Conservation (phyloP, 2,113 vertebrate species). For the Ptychochromis oligacanthus region DNA sequence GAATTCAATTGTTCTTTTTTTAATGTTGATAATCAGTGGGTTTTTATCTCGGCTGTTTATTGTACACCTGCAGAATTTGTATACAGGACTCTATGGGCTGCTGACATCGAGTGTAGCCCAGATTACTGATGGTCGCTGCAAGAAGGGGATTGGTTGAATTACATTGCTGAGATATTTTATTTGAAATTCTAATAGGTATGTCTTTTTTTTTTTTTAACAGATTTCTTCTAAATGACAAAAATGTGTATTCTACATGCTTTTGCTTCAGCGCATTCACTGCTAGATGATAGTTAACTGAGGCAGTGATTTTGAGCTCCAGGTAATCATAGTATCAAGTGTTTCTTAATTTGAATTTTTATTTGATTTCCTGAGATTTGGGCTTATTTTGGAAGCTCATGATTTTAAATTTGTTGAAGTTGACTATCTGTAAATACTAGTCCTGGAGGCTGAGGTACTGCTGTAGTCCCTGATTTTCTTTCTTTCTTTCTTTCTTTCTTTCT, state of each 20-base stretch:
- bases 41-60: background rate
- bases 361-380: background rate
- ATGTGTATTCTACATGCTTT: background rate
- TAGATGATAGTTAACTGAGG: background rate
- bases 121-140: background rate
- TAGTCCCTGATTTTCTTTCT: background rate
- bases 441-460: background rate
- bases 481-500: background rate
- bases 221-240: background rate
- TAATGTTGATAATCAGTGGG: background rate
- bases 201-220: no score
- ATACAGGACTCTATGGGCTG: background rate
- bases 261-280: background rate
- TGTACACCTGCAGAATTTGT: background rate
- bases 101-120: background rate
- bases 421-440: background rate
- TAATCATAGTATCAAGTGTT: background rate
- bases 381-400: background rate
- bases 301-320: background rate
- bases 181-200: no score
- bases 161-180: background rate
- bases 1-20: background rate
- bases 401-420: background rate
- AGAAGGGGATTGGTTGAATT: background rate
- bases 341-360: background rate